Evolutionary conservation across 2,113 vertebrate species (phyloP).

Genomic region (Quiscalus mexicanus): DNA sequence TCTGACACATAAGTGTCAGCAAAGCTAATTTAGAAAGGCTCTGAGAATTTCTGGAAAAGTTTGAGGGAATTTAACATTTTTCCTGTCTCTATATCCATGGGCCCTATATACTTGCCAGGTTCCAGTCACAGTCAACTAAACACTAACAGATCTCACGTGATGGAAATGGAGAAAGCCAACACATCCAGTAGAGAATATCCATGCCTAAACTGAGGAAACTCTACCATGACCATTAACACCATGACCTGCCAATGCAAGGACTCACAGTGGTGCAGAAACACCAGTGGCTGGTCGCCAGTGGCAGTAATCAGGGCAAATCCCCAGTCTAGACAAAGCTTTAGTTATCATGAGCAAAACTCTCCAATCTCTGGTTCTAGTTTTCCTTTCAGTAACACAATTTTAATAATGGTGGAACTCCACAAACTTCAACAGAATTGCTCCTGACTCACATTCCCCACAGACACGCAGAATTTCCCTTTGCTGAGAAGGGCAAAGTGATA

Average conservation of each 20-base stretch:
- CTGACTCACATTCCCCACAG: not conserved
- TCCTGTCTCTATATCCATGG: not conserved
- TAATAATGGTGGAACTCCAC: not conserved
- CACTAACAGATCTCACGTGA: not conserved
- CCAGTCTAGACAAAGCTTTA: slow-evolving; percentile 63
- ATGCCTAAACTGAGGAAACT: not conserved
- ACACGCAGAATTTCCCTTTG: not conserved
- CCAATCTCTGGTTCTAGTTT: slow-evolving; percentile 13
- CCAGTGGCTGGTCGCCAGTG: slow-evolving; percentile 38
- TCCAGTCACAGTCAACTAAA: not conserved
- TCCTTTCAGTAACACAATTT: not conserved
- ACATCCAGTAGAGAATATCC: not conserved
- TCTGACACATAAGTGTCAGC: not conserved
- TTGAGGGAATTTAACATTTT: not conserved
- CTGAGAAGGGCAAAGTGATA: not conserved
- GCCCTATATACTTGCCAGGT: not conserved
- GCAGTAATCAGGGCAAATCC: slow-evolving; percentile 48
- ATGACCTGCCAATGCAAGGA: not conserved
- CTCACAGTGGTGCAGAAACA: not conserved
- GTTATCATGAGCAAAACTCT: slow-evolving; percentile 27
- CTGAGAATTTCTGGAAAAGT: slow-evolving; percentile 27
- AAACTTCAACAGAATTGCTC: not conserved
- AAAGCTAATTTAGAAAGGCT: not conserved
- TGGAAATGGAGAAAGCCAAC: not conserved
- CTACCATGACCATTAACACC: not conserved